Conservation (phyloP, 2,113 vertebrate genomes). For the Spea multiplicata region DNA sequence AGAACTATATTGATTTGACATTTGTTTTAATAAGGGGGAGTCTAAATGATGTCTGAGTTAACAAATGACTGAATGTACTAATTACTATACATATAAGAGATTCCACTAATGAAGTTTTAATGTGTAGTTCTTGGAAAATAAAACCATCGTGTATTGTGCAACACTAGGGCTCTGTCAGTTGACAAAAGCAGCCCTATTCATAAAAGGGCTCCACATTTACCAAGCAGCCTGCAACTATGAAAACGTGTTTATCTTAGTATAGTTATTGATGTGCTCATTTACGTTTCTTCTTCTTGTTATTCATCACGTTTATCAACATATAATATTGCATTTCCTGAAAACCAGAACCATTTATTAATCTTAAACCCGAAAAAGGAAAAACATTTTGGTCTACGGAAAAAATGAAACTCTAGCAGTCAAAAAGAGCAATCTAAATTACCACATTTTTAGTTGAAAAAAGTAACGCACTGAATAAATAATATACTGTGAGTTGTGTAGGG, state of each 20-base stretch:
- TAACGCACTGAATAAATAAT: neutral
- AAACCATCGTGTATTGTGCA: constrained; percentile 10
- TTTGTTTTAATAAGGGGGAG: constrained; percentile 7
- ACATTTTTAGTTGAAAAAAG: neutral
- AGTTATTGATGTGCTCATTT: constrained; percentile 41
- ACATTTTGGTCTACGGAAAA: neutral
- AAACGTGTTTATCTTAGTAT: constrained; percentile 13
- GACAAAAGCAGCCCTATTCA: constrained; percentile 37
- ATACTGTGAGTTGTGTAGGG: no score
- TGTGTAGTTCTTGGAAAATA: constrained; percentile 14
- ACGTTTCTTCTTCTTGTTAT: constrained; percentile 25
- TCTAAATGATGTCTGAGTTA: constrained; percentile 22
- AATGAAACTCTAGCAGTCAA: neutral
- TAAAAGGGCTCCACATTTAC: constrained; percentile 18
- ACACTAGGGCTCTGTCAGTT: constrained; percentile 27
- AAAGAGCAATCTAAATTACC: neutral
- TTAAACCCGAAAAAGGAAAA: no score
- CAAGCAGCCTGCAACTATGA: constrained; percentile 17
- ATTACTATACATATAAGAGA: constrained; percentile 26
- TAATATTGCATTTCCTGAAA: constrained; percentile 8
- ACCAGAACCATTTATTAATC: neutral
- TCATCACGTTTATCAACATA: constrained; percentile 35
- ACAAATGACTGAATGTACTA: constrained; percentile 29
- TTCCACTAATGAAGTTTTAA: constrained; percentile 45
- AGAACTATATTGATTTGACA: neutral